Evolutionary conservation across 2,888 invertebrate species (phyloP).

Genomic region (Cremastinae sp.): DNA sequence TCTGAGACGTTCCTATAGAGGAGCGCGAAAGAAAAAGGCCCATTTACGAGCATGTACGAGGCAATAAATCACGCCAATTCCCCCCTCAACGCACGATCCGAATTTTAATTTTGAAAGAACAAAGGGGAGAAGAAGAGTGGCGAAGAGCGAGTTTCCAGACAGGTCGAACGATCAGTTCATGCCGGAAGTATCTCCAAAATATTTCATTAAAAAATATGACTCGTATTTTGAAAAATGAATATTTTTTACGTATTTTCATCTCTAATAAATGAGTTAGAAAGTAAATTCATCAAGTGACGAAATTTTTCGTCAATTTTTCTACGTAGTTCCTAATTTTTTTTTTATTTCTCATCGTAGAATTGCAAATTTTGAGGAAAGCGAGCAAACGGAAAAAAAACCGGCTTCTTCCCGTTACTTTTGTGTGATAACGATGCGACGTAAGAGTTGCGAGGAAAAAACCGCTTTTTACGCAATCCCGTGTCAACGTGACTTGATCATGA

Average conservation of each 20-base stretch:
- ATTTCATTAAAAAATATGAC: too few relatives aligned
- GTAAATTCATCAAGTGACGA: too few relatives aligned
- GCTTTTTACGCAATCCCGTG: conserved; percentile 24
- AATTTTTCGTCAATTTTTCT: too few relatives aligned
- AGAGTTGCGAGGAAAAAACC: not conserved
- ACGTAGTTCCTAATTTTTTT: too few relatives aligned
- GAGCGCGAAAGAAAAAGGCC: conserved; percentile 30
- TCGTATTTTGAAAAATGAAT: not conserved
- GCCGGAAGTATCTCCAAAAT: too few relatives aligned
- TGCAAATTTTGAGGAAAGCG: conserved; percentile 9
- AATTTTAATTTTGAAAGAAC: conserved; percentile 39
- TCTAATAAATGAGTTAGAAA: too few relatives aligned
- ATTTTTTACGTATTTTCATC: too few relatives aligned
- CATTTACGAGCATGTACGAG: conserved; percentile 43
- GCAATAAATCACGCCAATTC: conserved; percentile 39
- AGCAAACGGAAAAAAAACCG: not conserved
- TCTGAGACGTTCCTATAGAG: not conserved
- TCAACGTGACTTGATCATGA: conserved; percentile 29
- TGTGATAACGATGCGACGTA: conserved; percentile 11
- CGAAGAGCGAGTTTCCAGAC: not conserved
- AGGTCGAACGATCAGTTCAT: conserved; percentile 25
- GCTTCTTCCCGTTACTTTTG: conserved; percentile 32
- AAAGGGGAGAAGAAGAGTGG: not conserved
- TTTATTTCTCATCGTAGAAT: not conserved
- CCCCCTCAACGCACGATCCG: conserved; percentile 28